Evolutionary conservation across 92 coral and sea anemone species (phyloP).

Genomic region (Palythoa grandiflora): DNA sequence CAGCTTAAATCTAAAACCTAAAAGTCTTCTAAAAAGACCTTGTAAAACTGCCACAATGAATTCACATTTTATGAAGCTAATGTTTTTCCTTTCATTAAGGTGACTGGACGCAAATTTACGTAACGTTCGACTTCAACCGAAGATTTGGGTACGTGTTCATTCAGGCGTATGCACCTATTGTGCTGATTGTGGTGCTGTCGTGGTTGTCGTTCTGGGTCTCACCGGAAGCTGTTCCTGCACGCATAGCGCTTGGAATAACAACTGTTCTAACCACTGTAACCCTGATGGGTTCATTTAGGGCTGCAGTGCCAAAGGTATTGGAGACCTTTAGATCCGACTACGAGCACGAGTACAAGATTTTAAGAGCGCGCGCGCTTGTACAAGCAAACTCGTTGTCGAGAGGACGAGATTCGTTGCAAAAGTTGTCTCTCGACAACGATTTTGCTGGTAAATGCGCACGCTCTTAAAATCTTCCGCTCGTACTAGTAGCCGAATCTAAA

Average conservation of each 20-base stretch:
- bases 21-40: background rate
- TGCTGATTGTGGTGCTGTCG: slow-evolving; percentile 72
- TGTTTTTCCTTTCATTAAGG: background rate
- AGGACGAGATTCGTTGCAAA: too few species aligned
- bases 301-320: slow-evolving; percentile 64
- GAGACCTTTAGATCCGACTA: too few species aligned
- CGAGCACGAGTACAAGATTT: too few species aligned
- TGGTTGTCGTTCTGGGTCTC: slow-evolving; percentile 82
- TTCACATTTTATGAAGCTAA: background rate
- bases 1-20: too few species aligned
- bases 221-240: slow-evolving; percentile 79
- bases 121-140: slow-evolving; percentile 62
- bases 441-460: too few species aligned
- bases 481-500: too few species aligned
- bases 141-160: slow-evolving; percentile 71
- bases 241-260: slow-evolving; percentile 75
- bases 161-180: slow-evolving; percentile 77
- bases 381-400: too few species aligned
- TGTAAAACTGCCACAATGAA: background rate
- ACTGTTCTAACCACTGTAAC: slow-evolving; percentile 84
- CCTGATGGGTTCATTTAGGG: slow-evolving; percentile 80
- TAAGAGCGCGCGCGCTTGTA: too few species aligned
- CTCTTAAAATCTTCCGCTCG: too few species aligned
- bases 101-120: slow-evolving; percentile 42
- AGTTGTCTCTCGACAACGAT: too few species aligned